Conservation (phyloP, 2,797 vertebrate genomes). For the Centropyge bicolor region DNA sequence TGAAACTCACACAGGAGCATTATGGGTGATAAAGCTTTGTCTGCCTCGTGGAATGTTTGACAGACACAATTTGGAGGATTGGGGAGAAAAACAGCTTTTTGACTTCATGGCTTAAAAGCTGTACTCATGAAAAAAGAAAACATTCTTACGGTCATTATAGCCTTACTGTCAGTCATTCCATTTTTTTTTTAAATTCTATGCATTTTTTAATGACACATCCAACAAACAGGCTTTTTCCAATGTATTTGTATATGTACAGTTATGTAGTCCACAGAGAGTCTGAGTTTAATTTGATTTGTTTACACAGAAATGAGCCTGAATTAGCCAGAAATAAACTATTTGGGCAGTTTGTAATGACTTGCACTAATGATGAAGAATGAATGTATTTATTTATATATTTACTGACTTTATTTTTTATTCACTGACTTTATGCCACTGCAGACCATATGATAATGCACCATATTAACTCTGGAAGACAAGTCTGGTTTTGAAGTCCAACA, state of each 20-base stretch:
- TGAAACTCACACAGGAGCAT: conserved; percentile 22
- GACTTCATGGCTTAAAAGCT: neutral
- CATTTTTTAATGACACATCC: neutral
- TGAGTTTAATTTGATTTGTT: neutral
- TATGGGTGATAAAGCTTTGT: conserved; percentile 2
- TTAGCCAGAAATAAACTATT: neutral
- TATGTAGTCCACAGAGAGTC: neutral
- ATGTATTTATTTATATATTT: neutral
- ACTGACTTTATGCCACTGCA: neutral
- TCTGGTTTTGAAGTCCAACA: too few species aligned
- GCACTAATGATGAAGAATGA: neutral
- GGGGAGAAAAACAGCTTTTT: neutral
- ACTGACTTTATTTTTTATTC: neutral
- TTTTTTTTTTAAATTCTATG: neutral
- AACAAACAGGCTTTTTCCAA: neutral
- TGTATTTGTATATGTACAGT: neutral
- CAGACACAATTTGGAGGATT: neutral
- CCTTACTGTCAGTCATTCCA: neutral
- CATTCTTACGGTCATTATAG: neutral
- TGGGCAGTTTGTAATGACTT: neutral
- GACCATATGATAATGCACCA: neutral
- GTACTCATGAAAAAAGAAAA: neutral
- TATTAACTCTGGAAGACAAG: neutral
- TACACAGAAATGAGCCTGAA: neutral
- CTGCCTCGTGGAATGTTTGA: conserved; percentile 13